Evolutionary conservation across 2,113 vertebrate genomes (phyloP).

Genomic region (Elephas maximus): DNA sequence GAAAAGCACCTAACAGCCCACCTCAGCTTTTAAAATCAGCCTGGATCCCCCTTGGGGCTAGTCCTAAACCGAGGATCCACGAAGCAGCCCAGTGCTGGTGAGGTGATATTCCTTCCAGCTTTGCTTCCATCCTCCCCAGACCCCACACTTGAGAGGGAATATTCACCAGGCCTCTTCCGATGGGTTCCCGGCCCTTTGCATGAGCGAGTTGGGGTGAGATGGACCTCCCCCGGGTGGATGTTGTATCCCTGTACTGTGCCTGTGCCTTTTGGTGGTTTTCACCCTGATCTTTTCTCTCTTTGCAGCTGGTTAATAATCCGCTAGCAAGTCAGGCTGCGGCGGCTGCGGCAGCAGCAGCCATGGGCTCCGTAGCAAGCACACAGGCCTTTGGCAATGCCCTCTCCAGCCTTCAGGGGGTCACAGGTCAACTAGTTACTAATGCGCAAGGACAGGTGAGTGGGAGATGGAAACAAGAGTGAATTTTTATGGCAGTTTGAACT

Average conservation of each 20-base stretch:
- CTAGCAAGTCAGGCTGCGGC: conserved; percentile 97
- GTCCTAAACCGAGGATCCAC: neutral
- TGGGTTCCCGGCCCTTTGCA: conserved; percentile 63
- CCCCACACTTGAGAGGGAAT: neutral
- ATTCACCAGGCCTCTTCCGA: neutral
- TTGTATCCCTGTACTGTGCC: conserved; percentile 47
- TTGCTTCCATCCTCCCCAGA: neutral
- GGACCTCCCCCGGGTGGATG: neutral
- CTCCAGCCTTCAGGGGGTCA: conserved; percentile 97
- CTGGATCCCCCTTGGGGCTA: neutral
- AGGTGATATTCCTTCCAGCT: neutral
- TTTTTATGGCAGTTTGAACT: conserved; percentile 87
- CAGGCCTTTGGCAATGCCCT: conserved; percentile 97
- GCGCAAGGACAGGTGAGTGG: conserved; percentile 99
- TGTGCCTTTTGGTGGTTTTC: conserved; percentile 69
- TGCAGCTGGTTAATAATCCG: conserved; percentile 96
- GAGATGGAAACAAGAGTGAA: conserved; percentile 85
- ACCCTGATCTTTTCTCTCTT: conserved; percentile 83
- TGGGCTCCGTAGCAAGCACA: conserved; percentile 97
- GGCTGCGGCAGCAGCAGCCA: conserved; percentile 94
- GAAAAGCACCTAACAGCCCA: neutral
- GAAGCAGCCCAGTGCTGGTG: neutral
- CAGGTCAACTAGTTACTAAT: conserved; percentile 99
- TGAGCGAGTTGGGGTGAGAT: neutral
- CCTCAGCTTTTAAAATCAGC: neutral